These are phyloP conservation scores for Tyrannus savana DNA, from an alignment of 2,113 vertebrate species.

Conservation along the genomic window DNA sequence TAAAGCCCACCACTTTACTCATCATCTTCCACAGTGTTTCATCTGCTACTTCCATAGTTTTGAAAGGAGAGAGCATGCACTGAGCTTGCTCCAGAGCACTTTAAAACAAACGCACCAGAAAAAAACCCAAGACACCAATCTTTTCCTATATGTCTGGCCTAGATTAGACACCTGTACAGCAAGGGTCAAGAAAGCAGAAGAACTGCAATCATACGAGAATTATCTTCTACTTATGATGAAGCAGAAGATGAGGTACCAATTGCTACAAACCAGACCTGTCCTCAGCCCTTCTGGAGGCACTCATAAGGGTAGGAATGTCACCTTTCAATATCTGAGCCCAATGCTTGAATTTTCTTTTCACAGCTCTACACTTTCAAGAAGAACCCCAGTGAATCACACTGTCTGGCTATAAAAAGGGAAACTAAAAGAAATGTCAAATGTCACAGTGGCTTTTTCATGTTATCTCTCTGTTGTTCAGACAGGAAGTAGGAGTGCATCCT, in stretches of 20 bases:
- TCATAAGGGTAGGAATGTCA: constrained; percentile 7
- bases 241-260: not conserved
- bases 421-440: constrained; percentile 63
- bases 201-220: not conserved
- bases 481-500: constrained; percentile 64
- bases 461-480: constrained; percentile 56
- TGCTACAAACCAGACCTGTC: not conserved
- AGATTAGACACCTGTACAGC: not conserved
- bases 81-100: not conserved
- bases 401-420: constrained; percentile 59
- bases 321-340: not conserved
- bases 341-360: constrained; percentile 38
- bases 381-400: constrained; percentile 56
- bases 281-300: not conserved
- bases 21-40: not conserved
- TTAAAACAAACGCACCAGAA: not conserved
- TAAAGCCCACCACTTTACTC: not conserved
- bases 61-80: not conserved
- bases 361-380: constrained; percentile 40
- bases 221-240: not conserved
- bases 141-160: not conserved
- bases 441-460: constrained; percentile 26
- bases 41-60: not conserved
- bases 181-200: not conserved
- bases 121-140: not conserved